Evolutionary conservation across 2,888 invertebrate genomes (phyloP).

Genomic region (Ophioninae sp.): DNA sequence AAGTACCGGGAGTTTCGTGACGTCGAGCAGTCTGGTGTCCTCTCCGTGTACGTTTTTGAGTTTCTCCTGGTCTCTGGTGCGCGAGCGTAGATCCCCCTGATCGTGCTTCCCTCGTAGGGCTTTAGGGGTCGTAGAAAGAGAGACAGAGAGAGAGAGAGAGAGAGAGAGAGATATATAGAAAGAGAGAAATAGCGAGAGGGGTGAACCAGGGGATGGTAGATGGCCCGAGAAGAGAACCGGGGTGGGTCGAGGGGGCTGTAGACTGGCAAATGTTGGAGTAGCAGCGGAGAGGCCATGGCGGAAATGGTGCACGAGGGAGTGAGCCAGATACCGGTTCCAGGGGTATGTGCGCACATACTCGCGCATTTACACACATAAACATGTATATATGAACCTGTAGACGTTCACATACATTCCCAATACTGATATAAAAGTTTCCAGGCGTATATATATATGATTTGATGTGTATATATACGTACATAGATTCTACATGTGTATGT

Average conservation of each 20-base stretch:
- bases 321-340: slow-evolving; percentile 52
- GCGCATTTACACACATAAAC: slow-evolving; percentile 4
- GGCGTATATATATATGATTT: slow-evolving; percentile 17
- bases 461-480: slow-evolving; percentile 16
- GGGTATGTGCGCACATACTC: slow-evolving; percentile 2
- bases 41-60: slow-evolving; percentile 30
- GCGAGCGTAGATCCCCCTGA: slow-evolving; percentile 56
- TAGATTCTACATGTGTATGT: not conserved
- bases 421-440: not conserved
- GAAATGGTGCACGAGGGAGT: slow-evolving; percentile 51
- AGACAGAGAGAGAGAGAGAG: slow-evolving; percentile 33
- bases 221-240: slow-evolving; percentile 49
- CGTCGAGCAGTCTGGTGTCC: slow-evolving; percentile 58
- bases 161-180: slow-evolving; percentile 25
- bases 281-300: slow-evolving; percentile 47
- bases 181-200: slow-evolving; percentile 46
- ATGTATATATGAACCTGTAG: not conserved
- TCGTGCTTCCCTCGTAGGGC: slow-evolving; percentile 59
- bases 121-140: slow-evolving; percentile 53
- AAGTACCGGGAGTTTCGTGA: slow-evolving; percentile 57
- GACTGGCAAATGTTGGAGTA: slow-evolving; percentile 58
- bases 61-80: slow-evolving; percentile 32
- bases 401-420: slow-evolving; percentile 1
- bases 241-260: slow-evolving; percentile 58
- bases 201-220: slow-evolving; percentile 32